These are phyloP conservation scores for Coenonympha arcania DNA, from an alignment of 2,888 invertebrate genomes.

Conservation along the genomic window DNA sequence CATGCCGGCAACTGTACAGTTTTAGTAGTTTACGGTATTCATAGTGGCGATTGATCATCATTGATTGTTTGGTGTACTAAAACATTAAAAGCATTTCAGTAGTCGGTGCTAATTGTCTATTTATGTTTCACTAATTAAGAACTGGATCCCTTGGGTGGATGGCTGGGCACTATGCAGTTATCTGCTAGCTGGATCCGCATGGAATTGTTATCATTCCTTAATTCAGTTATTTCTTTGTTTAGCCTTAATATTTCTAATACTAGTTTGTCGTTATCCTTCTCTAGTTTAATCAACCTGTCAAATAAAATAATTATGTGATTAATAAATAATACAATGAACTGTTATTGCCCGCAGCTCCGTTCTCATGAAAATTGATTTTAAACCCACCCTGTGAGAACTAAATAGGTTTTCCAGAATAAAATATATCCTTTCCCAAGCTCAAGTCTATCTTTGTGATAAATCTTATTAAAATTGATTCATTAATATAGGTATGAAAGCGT, in stretches of 20 bases:
- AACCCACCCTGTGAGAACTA: too few relatives aligned
- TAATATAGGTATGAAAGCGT: too few relatives aligned
- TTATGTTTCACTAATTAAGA: slow-evolving; percentile 42
- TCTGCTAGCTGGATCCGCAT: slow-evolving; percentile 78
- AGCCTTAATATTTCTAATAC: slow-evolving; percentile 80
- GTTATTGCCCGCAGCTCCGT: too few relatives aligned
- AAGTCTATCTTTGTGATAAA: too few relatives aligned
- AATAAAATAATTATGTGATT: neutral
- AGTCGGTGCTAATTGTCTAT: slow-evolving; percentile 15
- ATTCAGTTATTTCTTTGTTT: slow-evolving; percentile 80
- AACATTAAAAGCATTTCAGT: neutral
- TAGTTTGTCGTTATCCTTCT: slow-evolving; percentile 81
- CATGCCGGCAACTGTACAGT: too few relatives aligned
- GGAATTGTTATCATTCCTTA: slow-evolving; percentile 84
- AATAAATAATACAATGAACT: too few relatives aligned
- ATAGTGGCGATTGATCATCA: too few relatives aligned
- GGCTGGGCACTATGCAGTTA: slow-evolving; percentile 71
- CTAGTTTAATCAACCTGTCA: slow-evolving; percentile 57
- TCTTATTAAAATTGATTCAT: too few relatives aligned
- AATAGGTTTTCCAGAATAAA: too few relatives aligned
- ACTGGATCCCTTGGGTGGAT: slow-evolving; percentile 54
- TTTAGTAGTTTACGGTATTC: too few relatives aligned
- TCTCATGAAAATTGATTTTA: too few relatives aligned
- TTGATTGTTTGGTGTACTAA: neutral
- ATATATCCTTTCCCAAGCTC: too few relatives aligned